Evolutionary conservation across 2,888 invertebrate species (phyloP).

Genomic region (Sepiola atlantica): DNA sequence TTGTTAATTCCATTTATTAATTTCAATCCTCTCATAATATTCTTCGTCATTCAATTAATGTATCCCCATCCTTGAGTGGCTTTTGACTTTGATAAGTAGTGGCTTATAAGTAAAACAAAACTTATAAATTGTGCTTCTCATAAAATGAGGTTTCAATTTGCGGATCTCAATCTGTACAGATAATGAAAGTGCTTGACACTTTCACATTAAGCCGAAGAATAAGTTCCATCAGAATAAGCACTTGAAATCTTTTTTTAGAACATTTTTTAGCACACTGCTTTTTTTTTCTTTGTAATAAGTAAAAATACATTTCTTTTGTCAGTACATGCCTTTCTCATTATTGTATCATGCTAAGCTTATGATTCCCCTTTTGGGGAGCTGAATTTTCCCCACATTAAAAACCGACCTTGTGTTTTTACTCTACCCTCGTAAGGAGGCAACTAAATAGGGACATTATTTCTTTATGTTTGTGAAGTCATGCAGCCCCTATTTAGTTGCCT

Average conservation of each 20-base stretch:
- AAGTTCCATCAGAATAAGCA: not conserved
- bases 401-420: too few species aligned
- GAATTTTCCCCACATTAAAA: too few species aligned
- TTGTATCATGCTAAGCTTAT: not conserved
- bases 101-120: not conserved
- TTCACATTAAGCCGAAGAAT: not conserved
- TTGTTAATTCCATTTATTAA: too few species aligned
- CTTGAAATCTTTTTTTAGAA: not conserved
- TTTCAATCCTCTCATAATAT: too few species aligned
- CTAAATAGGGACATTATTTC: too few species aligned
- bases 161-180: not conserved
- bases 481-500: too few species aligned
- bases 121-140: not conserved
- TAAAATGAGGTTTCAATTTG: not conserved
- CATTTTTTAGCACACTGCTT: not conserved
- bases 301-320: not conserved
- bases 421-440: too few species aligned
- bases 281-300: not conserved
- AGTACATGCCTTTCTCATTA: not conserved
- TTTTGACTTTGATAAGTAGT: not conserved
- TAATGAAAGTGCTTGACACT: not conserved
- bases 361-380: not conserved
- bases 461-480: too few species aligned
- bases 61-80: too few species aligned
- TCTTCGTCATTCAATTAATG: too few species aligned